Conservation (phyloP, 2,888 invertebrate genomes). For the Calameuta filiformis region DNA sequence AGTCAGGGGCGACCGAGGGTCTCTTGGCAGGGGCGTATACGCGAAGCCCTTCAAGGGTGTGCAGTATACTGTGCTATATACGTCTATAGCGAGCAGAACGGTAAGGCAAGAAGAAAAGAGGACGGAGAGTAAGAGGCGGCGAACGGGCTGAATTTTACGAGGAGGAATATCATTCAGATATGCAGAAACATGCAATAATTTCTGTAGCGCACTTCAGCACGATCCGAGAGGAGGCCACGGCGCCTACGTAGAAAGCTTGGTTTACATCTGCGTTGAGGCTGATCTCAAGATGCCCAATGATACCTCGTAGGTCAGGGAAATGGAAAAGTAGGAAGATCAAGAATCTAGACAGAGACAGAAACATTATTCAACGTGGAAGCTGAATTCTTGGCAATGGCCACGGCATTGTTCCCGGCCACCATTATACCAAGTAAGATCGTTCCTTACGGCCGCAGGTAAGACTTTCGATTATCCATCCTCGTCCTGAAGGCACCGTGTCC, state of each 20-base stretch:
- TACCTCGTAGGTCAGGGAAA: no score
- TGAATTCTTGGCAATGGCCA: no score
- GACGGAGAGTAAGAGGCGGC: neutral
- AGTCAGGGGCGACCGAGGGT: neutral
- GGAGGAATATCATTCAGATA: slow-evolving; percentile 43
- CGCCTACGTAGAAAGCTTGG: neutral
- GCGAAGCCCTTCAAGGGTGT: slow-evolving; percentile 5
- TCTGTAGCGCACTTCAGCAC: slow-evolving; percentile 47
- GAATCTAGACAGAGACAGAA: no score
- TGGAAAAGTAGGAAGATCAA: no score
- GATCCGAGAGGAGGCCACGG: slow-evolving; percentile 28
- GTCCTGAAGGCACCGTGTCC: no score
- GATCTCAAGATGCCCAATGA: no score
- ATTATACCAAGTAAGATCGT: no score
- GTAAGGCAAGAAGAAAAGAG: slow-evolving; percentile 21
- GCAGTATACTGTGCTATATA: slow-evolving; percentile 1
- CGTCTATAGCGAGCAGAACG: slow-evolving; percentile 26
- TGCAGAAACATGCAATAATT: slow-evolving; percentile 54
- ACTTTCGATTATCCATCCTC: no score
- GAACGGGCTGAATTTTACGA: neutral
- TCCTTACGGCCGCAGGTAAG: no score
- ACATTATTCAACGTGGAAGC: no score
- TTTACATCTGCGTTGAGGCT: no score
- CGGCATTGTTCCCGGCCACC: no score
- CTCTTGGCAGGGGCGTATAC: neutral